phyloP scores from a whole-genome alignment of 1,140 invertebrate species.

The Bombus impatiens region DNA sequence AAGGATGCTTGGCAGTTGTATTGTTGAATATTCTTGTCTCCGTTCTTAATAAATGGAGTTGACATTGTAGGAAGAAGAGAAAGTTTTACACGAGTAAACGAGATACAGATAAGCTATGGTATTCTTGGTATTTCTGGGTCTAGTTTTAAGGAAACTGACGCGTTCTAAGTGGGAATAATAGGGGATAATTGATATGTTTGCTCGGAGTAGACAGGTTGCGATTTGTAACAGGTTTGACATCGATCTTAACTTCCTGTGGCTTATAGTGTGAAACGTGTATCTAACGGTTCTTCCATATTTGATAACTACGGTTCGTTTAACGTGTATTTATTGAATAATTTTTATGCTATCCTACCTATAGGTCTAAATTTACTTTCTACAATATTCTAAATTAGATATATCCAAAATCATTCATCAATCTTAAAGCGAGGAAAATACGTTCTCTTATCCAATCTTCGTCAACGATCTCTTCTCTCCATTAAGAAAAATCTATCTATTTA shows the following conservation, averaged over 20 bases:
- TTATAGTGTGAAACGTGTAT: background rate
- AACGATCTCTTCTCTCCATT: no score
- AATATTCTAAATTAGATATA: background rate
- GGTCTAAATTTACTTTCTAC: background rate
- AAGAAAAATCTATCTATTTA: no score
- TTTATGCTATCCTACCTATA: background rate
- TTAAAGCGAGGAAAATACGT: background rate
- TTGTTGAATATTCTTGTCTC: background rate
- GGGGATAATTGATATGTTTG: background rate
- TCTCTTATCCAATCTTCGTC: no score
- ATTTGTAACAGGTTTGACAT: background rate
- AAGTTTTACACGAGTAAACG: background rate
- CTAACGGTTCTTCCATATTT: background rate
- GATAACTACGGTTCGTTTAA: background rate
- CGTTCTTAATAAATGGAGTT: background rate
- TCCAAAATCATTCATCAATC: background rate
- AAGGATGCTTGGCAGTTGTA: background rate
- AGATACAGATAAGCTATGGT: background rate
- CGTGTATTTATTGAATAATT: background rate
- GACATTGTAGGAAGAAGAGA: no score
- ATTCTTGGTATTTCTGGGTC: background rate
- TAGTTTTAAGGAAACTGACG: background rate
- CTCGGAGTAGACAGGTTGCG: background rate
- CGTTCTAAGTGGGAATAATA: background rate
- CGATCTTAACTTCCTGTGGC: background rate